Conservation (phyloP, 2,113 vertebrate species). For the Mixornis gularis region DNA sequence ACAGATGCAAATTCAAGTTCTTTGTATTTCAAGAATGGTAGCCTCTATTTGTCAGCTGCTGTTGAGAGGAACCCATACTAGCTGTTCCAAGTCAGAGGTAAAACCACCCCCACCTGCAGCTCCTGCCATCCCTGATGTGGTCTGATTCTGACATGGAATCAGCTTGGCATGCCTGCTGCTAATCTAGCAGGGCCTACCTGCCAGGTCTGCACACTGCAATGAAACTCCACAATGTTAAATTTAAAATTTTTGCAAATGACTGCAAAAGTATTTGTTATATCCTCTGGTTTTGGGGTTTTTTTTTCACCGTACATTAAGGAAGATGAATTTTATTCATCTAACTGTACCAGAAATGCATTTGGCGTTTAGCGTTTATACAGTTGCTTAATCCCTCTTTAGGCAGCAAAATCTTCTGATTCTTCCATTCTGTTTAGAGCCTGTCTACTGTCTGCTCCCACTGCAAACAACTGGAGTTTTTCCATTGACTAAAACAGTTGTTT, state of each 20-base stretch:
- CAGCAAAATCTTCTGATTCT: background rate
- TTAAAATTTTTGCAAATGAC: background rate
- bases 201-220: background rate
- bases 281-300: background rate
- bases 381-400: background rate
- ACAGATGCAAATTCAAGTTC: background rate
- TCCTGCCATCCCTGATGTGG: background rate
- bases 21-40: background rate
- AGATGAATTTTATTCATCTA: background rate
- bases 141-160: background rate
- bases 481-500: background rate
- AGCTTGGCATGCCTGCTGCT: background rate
- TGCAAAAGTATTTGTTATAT: background rate
- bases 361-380: background rate
- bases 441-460: background rate
- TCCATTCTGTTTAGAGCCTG: background rate
- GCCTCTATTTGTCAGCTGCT: background rate
- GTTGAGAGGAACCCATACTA: background rate
- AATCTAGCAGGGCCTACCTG: background rate
- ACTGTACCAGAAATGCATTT: background rate
- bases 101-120: rapidly evolving
- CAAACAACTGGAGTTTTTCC: background rate
- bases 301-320: background rate
- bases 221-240: background rate
- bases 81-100: background rate